Evolutionary conservation across 2,888 invertebrate genomes (phyloP).

Genomic region (Apoda limacodes): DNA sequence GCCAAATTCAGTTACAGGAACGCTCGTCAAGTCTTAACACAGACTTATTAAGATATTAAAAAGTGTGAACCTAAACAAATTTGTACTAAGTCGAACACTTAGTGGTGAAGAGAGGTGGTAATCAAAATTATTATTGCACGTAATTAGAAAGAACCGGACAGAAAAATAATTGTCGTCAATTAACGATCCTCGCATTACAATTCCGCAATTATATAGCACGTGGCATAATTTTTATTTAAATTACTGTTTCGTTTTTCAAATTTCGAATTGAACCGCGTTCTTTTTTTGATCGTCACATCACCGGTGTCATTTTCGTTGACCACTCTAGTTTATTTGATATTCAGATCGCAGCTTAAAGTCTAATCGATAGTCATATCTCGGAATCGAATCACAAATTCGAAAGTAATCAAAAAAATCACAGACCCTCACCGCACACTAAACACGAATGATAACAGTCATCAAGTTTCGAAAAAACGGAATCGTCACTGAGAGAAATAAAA

Average conservation of each 20-base stretch:
- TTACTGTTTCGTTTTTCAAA: slow-evolving; percentile 21
- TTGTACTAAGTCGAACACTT: too few relatives aligned
- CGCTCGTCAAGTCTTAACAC: too few relatives aligned
- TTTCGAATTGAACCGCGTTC: slow-evolving; percentile 22
- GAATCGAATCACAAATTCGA: slow-evolving; percentile 13
- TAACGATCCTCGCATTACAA: slow-evolving; percentile 45
- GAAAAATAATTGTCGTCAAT: slow-evolving; percentile 50
- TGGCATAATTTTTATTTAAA: slow-evolving; percentile 45
- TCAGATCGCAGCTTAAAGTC: slow-evolving; percentile 22
- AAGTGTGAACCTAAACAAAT: too few relatives aligned
- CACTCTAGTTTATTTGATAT: slow-evolving; percentile 25
- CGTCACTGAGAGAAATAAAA: slow-evolving; percentile 47
- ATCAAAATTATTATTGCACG: slow-evolving; percentile 36
- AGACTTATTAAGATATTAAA: too few relatives aligned
- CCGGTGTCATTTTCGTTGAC: slow-evolving; percentile 52
- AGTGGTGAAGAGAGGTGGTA: slow-evolving; percentile 27
- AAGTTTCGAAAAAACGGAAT: slow-evolving; percentile 56
- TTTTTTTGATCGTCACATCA: slow-evolving; percentile 39
- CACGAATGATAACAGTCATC: slow-evolving; percentile 62
- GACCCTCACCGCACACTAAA: slow-evolving; percentile 51
- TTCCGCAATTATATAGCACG: slow-evolving; percentile 51
- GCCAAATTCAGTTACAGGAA: too few relatives aligned
- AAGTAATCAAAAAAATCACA: slow-evolving; percentile 32
- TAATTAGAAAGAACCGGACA: slow-evolving; percentile 52
- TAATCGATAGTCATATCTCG: slow-evolving; percentile 20